Percentiles rank a stretch among this genome's conserved stretches.
Evolutionary conservation across 2,797 vertebrate genomes (phyloP).

Genomic region (Pseudocheirus occidentalis): DNA sequence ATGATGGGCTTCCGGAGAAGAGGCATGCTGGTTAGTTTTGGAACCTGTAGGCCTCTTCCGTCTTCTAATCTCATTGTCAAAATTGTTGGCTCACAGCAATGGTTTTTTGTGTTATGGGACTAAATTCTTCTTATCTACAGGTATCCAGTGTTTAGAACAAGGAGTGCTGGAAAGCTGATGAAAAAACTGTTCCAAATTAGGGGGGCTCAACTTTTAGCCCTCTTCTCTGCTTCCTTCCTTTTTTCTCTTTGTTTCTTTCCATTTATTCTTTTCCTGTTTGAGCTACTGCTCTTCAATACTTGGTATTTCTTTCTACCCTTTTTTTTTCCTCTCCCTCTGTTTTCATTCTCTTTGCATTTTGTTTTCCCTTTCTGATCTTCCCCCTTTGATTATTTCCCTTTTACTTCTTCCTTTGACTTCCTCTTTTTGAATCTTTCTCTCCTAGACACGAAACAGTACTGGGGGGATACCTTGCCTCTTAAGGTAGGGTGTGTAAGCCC

Average conservation of each 20-base stretch:
- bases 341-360: background rate
- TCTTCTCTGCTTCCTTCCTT: background rate
- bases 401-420: background rate
- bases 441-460: background rate
- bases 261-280: background rate
- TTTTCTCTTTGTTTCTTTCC: background rate
- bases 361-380: background rate
- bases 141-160: background rate
- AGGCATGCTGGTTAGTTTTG: conserved; percentile 95
- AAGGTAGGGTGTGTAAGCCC: background rate
- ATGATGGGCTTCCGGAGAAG: conserved; percentile 99
- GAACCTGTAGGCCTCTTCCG: fast-evolving
- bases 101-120: background rate
- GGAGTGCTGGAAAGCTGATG: background rate
- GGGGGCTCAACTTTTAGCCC: background rate
- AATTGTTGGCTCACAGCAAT: background rate
- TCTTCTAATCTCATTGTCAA: background rate
- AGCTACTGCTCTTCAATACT: background rate
- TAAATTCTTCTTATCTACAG: background rate
- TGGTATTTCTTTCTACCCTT: background rate
- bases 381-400: background rate
- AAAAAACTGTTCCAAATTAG: background rate
- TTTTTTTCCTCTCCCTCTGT: conserved; percentile 8
- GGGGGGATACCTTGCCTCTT: background rate
- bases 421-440: background rate